Evolutionary conservation across 2,797 vertebrate genomes (phyloP).

Genomic region (Tragelaphus eurycerus): DNA sequence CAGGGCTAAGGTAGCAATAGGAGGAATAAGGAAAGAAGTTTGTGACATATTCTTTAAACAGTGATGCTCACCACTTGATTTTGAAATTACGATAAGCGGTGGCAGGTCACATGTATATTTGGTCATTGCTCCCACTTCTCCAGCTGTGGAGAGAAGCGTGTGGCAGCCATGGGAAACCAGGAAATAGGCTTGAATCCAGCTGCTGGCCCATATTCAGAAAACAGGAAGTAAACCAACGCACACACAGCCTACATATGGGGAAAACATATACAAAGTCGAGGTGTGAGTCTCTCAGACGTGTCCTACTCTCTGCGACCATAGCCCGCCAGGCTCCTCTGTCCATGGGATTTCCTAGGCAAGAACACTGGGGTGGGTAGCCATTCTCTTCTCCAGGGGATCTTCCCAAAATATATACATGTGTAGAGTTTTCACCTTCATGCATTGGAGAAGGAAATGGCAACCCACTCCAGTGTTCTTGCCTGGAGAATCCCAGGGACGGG

Average conservation of each 20-base stretch:
- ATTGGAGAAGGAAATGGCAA: no score
- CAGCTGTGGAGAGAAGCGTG: neutral
- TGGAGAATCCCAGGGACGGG: no score
- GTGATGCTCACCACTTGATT: neutral
- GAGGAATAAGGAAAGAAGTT: neutral
- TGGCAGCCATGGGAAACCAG: conserved; percentile 30
- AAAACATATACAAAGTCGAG: neutral
- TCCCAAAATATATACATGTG: neutral
- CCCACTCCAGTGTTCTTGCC: no score
- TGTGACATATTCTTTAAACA: neutral
- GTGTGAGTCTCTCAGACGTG: neutral
- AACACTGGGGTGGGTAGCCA: neutral
- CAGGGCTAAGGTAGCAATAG: neutral
- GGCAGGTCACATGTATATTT: neutral
- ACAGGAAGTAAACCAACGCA: conserved; percentile 43
- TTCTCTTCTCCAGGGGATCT: neutral
- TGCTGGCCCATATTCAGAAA: conserved; percentile 26
- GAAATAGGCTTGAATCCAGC: conserved; percentile 38
- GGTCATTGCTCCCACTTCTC: neutral
- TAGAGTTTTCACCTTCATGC: neutral
- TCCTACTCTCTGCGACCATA: neutral
- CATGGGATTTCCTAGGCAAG: neutral
- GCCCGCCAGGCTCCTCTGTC: neutral
- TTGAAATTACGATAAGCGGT: neutral
- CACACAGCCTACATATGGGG: neutral